Base-by-base conservation (phyloP, 2,797 vertebrate genomes). In the Sebastes kiyomatsui region DNA sequence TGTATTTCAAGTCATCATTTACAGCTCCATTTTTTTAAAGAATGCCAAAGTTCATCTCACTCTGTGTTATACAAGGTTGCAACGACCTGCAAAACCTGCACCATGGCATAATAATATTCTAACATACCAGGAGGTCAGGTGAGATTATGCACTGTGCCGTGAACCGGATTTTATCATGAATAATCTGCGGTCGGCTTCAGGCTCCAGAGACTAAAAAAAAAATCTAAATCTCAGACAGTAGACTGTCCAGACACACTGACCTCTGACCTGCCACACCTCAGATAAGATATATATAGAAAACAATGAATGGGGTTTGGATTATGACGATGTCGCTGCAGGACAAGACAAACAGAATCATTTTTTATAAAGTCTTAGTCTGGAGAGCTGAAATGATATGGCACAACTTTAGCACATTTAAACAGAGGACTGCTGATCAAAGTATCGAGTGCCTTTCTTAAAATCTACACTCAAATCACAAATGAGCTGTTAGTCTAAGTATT, bases 391-490 rank as follows among this genome's bases (percentile, higher is more conserved):
- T 60, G 1, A 30, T n/a, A 67, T 46, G 20, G 49, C 55, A 79
- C 38, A 79, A 77, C 66, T 59, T 66, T 12, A 20, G 90, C 88
- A 90, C 71, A 33, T 90, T 88, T 74, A 9, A 35, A 32, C 14
- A 23, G 4, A 28, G 6, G 20, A 12, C 42, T 58, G 30, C 46
- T 67, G 67, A 73, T 83, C 18, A 25, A 61, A 66, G 59, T 58
- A 56, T 56, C 16, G n/a, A 71, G 92, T 94, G 91, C 90, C 90
- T 93, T 88, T 55, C 62, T 67, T 71, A n/a, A 78, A 86, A 86
- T 38, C 65, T 69, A 71, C 14, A 54, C 35, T 81, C 25, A 32
- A 77, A 68, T 80, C 33, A 71, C 22, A 52, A 71, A 81, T 73
- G 35, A 60, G 77, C 59, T 59, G 46, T 72, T 58, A 16, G 61